Evolutionary conservation across 2,797 vertebrate genomes (phyloP).

Genomic region (Podarcis lilfordi): DNA sequence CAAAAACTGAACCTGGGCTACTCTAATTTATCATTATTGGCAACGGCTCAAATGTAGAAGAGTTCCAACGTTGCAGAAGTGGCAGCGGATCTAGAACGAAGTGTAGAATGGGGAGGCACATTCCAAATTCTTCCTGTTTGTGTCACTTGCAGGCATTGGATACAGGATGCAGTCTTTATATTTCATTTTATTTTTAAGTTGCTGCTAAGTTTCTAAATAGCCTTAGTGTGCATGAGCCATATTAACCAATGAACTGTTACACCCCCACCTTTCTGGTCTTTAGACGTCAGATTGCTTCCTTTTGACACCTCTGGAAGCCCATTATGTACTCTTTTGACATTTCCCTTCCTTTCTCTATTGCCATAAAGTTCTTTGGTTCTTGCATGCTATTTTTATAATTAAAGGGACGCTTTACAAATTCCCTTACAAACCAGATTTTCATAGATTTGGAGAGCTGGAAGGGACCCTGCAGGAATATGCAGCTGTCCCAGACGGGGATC

Average conservation of each 20-base stretch:
- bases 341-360: conserved; percentile 12
- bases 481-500: too few relatives aligned
- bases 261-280: conserved; percentile 58
- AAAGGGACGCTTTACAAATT: conserved; percentile 50
- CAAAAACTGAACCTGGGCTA: not conserved
- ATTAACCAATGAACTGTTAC: conserved; percentile 69
- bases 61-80: conserved; percentile 21
- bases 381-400: conserved; percentile 16
- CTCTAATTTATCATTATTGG: not conserved
- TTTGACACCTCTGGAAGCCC: conserved; percentile 78
- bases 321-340: conserved; percentile 36
- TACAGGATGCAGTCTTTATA: conserved; percentile 69
- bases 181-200: conserved; percentile 70
- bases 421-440: not conserved
- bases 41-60: not conserved
- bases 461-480: too few relatives aligned
- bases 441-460: too few relatives aligned
- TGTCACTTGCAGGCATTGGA: conserved; percentile 54
- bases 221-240: conserved; percentile 60
- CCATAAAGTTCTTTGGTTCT: conserved; percentile 49
- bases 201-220: conserved; percentile 67
- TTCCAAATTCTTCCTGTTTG: conserved; percentile 57
- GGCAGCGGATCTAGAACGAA: conserved; percentile 11
- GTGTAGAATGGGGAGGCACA: not conserved
- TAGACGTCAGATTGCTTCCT: conserved; percentile 81